These are phyloP conservation scores for Bujurquina vittata DNA, from an alignment of 2,113 vertebrate genomes.

Conservation along the genomic window DNA sequence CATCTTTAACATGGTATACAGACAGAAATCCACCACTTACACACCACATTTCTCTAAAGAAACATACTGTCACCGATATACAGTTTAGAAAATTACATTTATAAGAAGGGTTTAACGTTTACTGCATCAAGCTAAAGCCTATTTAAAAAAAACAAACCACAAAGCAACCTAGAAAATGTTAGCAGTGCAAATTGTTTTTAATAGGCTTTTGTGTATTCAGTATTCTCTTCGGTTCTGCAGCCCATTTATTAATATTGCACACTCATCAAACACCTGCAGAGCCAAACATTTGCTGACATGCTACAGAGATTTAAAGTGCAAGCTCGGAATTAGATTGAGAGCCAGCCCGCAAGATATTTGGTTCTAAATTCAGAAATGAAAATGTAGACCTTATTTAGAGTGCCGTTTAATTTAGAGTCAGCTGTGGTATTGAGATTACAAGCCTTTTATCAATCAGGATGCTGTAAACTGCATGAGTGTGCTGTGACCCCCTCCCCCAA, in stretches of 20 bases:
- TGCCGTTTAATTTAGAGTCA: constrained; percentile 2
- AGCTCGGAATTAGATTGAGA: constrained; percentile 59
- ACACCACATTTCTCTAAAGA: constrained; percentile 39
- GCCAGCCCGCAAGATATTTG: constrained; percentile 55
- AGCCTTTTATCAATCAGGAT: constrained; percentile 9
- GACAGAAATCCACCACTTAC: constrained; percentile 47
- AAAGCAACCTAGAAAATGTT: constrained; percentile 30
- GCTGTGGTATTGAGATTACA: constrained; percentile 5
- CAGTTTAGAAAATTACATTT: constrained; percentile 7
- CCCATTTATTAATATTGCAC: constrained; percentile 82
- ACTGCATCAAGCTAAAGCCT: constrained; percentile 1
- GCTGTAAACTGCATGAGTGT: constrained; percentile 21
- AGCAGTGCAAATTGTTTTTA: constrained; percentile 58
- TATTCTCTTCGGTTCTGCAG: constrained; percentile 21
- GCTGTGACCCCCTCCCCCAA: not conserved
- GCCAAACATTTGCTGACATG: constrained; percentile 71
- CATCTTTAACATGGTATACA: constrained; percentile 51
- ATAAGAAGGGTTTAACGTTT: constrained; percentile 22
- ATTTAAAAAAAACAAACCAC: constrained; percentile 30
- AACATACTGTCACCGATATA: constrained; percentile 26
- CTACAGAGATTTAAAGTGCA: constrained; percentile 86
- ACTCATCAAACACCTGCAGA: constrained; percentile 66
- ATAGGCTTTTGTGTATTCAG: not conserved
- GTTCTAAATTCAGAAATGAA: constrained; percentile 36
- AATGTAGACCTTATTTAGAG: not conserved